phyloP scores from a whole-genome alignment of 2,797 vertebrate genomes.

The Fringilla coelebs region DNA sequence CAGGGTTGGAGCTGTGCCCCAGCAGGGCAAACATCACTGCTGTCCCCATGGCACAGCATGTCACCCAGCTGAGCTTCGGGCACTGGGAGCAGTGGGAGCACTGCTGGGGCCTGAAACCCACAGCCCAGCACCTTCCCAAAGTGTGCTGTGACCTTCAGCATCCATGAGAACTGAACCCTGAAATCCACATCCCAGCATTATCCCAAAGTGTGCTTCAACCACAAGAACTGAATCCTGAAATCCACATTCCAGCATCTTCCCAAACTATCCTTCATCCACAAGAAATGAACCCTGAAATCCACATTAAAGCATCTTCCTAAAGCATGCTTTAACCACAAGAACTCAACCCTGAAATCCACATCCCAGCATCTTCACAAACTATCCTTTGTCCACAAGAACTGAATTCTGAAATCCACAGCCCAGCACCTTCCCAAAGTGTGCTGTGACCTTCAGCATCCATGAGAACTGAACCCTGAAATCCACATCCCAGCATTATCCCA shows the following conservation, averaged over 20 bases:
- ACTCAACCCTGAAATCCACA: background rate
- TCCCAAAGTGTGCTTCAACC: no score
- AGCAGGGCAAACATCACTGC: background rate
- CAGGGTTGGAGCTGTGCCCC: background rate
- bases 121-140: background rate
- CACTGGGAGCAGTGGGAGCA: background rate
- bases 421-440: background rate
- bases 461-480: background rate
- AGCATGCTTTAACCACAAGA: background rate
- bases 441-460: background rate
- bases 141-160: no score
- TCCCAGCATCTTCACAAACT: background rate
- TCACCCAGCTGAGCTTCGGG: accelerated
- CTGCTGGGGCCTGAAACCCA: background rate
- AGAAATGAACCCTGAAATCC: background rate
- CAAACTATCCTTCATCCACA: no score
- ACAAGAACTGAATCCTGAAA: background rate
- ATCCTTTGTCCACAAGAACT: background rate
- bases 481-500: background rate
- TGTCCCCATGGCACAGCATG: no score
- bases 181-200: no score
- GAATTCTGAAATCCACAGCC: background rate
- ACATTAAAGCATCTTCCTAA: background rate
- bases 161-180: no score
- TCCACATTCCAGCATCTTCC: background rate